phyloP scores from a whole-genome alignment of 2,113 vertebrate genomes.

The Gobiocypris rarus region DNA sequence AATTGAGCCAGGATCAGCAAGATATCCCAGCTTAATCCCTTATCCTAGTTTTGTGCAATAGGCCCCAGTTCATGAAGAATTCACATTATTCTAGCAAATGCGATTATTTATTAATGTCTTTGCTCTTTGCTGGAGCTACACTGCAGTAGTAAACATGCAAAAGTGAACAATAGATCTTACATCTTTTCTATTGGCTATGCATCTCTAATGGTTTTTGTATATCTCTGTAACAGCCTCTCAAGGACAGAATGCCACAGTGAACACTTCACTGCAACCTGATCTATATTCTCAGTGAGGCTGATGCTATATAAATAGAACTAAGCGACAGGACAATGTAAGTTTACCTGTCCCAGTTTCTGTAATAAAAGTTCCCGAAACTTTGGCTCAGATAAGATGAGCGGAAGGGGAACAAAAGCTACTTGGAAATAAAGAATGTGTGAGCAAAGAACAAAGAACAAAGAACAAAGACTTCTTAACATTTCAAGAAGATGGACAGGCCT shows the following conservation, averaged over 20 bases:
- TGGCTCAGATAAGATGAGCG: slow-evolving; percentile 60
- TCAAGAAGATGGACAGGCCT: background rate
- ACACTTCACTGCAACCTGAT: slow-evolving; percentile 68
- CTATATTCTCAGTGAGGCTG: slow-evolving; percentile 70
- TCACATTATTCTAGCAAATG: too few species aligned
- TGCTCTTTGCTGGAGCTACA: background rate
- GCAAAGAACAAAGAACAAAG: slow-evolving; percentile 24
- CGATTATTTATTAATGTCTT: background rate
- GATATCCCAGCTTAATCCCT: too few species aligned
- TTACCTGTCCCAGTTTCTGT: slow-evolving; percentile 67
- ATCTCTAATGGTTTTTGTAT: slow-evolving; percentile 38
- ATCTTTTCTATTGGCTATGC: background rate
- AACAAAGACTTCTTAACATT: background rate
- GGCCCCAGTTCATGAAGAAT: too few species aligned
- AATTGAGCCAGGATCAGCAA: too few species aligned
- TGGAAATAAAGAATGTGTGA: slow-evolving; percentile 27
- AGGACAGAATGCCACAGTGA: slow-evolving; percentile 66
- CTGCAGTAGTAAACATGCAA: background rate
- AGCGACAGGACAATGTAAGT: slow-evolving; percentile 64
- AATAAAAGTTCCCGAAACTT: slow-evolving; percentile 62
- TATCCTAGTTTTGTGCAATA: too few species aligned
- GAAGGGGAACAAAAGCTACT: slow-evolving; percentile 49
- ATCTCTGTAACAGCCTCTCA: slow-evolving; percentile 57
- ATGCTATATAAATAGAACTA: slow-evolving; percentile 72
- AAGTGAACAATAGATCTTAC: background rate